Evolutionary conservation across 1,140 invertebrate species (phyloP).

Genomic region (Neomicropteryx cornuta): DNA sequence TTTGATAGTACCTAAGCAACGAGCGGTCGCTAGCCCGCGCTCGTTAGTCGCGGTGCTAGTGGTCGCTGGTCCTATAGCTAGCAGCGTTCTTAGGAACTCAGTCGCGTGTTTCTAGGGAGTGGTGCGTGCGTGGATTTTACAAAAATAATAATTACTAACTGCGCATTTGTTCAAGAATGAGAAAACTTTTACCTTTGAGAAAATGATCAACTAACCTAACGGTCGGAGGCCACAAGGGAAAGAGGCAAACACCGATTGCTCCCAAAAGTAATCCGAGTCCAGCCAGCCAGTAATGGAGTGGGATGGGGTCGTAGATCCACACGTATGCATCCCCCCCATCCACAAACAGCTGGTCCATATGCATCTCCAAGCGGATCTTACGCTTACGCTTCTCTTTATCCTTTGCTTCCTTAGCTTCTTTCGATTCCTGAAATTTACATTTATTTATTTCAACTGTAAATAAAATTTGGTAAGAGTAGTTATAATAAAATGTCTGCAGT

Average conservation of each 20-base stretch:
- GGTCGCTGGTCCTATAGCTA: no score
- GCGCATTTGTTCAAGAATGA: background rate
- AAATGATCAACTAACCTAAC: slow-evolving; percentile 55
- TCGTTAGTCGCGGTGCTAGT: no score
- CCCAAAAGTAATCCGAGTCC: slow-evolving; percentile 85
- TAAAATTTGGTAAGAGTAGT: no score
- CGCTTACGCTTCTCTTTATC: slow-evolving; percentile 52
- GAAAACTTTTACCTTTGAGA: no score
- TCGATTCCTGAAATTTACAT: slow-evolving; percentile 22
- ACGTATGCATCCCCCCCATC: slow-evolving; percentile 95
- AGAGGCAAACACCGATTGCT: slow-evolving; percentile 92
- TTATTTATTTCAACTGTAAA: no score
- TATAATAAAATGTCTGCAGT: no score
- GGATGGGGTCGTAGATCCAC: slow-evolving; percentile 98
- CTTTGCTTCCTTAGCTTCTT: slow-evolving; percentile 23
- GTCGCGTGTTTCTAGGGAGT: no score
- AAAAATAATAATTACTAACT: no score
- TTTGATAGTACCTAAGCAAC: no score
- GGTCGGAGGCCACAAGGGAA: slow-evolving; percentile 92
- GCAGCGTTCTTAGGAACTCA: no score
- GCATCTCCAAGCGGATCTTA: slow-evolving; percentile 85
- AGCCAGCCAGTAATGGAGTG: slow-evolving; percentile 92
- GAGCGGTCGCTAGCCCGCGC: no score
- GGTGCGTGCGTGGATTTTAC: no score
- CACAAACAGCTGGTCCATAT: slow-evolving; percentile 86